Evolutionary conservation across 2,888 invertebrate species (phyloP), one percentile per base, ranked within the genome.

Genomic region (Palloptera scutellata): DNA sequence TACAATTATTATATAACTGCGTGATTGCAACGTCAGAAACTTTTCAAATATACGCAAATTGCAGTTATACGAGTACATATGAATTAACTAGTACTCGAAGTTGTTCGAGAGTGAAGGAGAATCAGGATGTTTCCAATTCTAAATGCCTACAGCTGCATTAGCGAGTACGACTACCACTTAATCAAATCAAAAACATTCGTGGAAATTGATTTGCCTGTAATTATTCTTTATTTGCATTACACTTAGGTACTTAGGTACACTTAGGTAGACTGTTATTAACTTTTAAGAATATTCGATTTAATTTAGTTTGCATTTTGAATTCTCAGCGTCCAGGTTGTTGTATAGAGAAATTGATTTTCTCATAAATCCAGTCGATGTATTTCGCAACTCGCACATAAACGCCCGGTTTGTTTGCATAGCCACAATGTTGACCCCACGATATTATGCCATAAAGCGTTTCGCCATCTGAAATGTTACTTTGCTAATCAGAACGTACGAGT

Each of bases 391-490:
- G 88, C 1, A 91, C 90, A 79, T 92, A 92, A 52, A 92, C 91
- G 1, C 92, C 92, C 0, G 92, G 92, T 77, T 91, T 90, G 78
- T 92, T 91, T 10, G 89, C 88, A 74, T 88, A 87, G 8, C 92
- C 92, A 75, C 92, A 92, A 67, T 91, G 90, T 72, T 91, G 90
- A 13, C 92, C 92, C 92, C 92, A 92, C 43, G 92, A 92, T 30
- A 91, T 92, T 11, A 92, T 86, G 41, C 92, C 92, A 74, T 89
- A 90, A 15, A 92, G 80, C 0, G 89, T 90, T 76, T 89, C 90
- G 10, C 86, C 85, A 72, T 89, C 91, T 91, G 75, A 53, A 57
- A 60, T n/a, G 48, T 48, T 52, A 40, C 48, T 48, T 17, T 8
- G 20, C 40, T 13, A 30, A 15, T n/a, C n/a, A 20, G 9, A 10